phyloP scores from a whole-genome alignment of 2,797 vertebrate species.

The Myiotriccus ornatus region DNA sequence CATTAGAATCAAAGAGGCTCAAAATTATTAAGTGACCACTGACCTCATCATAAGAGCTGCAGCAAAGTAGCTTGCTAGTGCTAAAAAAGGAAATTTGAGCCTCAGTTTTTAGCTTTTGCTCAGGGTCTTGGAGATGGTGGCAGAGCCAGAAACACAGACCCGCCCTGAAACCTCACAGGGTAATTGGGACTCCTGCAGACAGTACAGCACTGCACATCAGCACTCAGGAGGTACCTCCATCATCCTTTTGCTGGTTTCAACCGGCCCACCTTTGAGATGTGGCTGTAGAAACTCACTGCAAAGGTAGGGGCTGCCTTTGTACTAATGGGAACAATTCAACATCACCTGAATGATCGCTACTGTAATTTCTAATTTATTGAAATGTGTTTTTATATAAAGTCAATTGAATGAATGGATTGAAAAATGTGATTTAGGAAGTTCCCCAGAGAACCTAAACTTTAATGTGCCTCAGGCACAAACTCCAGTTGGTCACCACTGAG shows the following conservation, averaged over 20 bases:
- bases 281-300: not conserved
- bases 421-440: not conserved
- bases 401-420: not conserved
- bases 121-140: not conserved
- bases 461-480: not conserved
- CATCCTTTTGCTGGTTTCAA: not conserved
- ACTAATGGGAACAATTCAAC: not conserved
- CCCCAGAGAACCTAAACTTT: not conserved
- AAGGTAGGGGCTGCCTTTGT: not conserved
- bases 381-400: not conserved
- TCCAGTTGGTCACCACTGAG: not conserved
- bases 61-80: not conserved
- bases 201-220: not conserved
- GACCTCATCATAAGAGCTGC: not conserved
- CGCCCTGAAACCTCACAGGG: not conserved
- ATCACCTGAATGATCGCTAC: rapidly evolving
- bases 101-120: not conserved
- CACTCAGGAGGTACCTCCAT: not conserved
- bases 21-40: not conserved
- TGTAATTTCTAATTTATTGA: not conserved
- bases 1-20: not conserved
- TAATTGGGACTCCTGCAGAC: rapidly evolving
- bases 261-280: not conserved
- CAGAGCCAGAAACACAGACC: not conserved
- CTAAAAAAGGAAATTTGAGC: not conserved